Evolutionary conservation across 2,888 invertebrate genomes (phyloP).

Genomic region (Labia minor): DNA sequence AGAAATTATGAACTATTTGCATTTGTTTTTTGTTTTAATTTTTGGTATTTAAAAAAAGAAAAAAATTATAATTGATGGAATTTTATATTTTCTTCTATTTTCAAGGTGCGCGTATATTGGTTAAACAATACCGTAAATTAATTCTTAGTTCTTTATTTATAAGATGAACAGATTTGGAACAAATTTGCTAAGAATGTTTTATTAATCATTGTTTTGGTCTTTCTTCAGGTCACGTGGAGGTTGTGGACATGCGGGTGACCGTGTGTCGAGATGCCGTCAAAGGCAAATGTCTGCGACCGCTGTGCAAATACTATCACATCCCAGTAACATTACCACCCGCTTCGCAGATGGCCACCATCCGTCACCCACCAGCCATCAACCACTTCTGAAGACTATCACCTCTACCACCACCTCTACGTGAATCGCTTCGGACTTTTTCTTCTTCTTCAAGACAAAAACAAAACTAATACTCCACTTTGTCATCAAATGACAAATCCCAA

Average conservation of each 20-base stretch:
- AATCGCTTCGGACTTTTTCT: conserved; percentile 37
- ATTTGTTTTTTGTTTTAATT: too few species aligned
- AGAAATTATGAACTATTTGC: too few species aligned
- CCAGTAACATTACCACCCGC: conserved; percentile 81
- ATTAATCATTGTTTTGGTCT: too few species aligned
- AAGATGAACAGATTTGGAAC: too few species aligned
- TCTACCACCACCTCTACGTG: conserved; percentile 28
- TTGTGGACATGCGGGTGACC: conserved; percentile 89
- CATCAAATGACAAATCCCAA: conserved; percentile 39
- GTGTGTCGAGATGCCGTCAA: conserved; percentile 93
- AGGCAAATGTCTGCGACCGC: conserved; percentile 83
- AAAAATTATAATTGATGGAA: too few species aligned
- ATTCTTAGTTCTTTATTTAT: too few species aligned
- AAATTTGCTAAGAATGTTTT: too few species aligned
- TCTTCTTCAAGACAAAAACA: conserved; percentile 41
- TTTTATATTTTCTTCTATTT: too few species aligned
- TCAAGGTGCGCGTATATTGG: too few species aligned
- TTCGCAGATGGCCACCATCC: conserved; percentile 53
- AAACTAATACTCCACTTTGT: conserved; percentile 36
- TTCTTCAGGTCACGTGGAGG: conserved; percentile 83
- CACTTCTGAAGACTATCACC: conserved; percentile 29
- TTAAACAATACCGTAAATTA: too few species aligned
- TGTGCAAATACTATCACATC: conserved; percentile 97
- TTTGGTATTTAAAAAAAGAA: too few species aligned
- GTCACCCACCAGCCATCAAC: conserved; percentile 29